Evolutionary conservation across 1,140 invertebrate species (phyloP).

Genomic region (Habropoda laboriosa): DNA sequence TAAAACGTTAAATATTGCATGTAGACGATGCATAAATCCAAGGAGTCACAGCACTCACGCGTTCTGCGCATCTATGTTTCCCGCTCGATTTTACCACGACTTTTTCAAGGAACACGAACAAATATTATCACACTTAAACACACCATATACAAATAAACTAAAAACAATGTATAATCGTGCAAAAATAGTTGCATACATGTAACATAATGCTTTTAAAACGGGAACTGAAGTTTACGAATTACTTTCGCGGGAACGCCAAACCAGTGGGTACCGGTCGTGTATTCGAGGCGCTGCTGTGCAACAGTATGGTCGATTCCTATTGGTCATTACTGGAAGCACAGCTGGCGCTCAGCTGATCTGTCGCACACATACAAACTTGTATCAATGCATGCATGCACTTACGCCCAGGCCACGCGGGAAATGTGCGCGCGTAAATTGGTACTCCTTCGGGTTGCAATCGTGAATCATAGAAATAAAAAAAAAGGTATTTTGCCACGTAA

Average conservation of each 20-base stretch:
- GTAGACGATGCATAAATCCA: slow-evolving; percentile 15
- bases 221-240: slow-evolving; percentile 25
- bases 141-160: not conserved
- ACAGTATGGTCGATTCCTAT: slow-evolving; percentile 49
- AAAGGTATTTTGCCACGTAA: slow-evolving; percentile 56
- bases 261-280: slow-evolving; percentile 60
- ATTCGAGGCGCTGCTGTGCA: slow-evolving; percentile 59
- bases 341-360: slow-evolving; percentile 81
- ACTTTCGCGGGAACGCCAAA: slow-evolving; percentile 70
- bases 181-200: not conserved
- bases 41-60: slow-evolving; percentile 21
- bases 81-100: slow-evolving; percentile 34
- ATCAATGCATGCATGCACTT: slow-evolving; percentile 39
- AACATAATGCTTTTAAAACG: not conserved
- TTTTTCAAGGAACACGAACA: not conserved
- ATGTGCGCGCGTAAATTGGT: slow-evolving; percentile 71
- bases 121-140: not conserved
- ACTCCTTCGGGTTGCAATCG: slow-evolving; percentile 1
- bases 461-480: slow-evolving; percentile 8
- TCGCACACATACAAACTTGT: slow-evolving; percentile 36
- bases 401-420: slow-evolving; percentile 73
- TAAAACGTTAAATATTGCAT: not conserved
- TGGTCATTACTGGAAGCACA: slow-evolving; percentile 70
- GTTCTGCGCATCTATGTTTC: slow-evolving; percentile 33
- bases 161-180: not conserved